These are phyloP conservation scores for Progne subis DNA, from an alignment of 2,113 vertebrate genomes.

Conservation along the genomic window DNA sequence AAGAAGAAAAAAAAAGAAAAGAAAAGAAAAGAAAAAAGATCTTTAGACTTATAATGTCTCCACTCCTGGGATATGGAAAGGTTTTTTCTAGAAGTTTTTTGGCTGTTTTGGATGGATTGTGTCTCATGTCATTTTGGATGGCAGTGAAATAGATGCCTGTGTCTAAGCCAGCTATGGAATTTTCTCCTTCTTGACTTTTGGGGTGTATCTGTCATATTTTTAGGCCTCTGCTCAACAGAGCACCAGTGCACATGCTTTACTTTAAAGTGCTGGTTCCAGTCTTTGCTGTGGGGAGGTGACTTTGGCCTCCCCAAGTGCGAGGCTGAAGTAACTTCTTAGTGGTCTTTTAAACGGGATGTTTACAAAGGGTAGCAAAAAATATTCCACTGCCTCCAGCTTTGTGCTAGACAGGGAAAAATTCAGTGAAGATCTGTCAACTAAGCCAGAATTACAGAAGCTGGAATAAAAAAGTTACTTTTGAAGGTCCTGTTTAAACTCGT, in stretches of 20 bases:
- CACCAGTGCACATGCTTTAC: not conserved
- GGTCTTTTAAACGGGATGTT: not conserved
- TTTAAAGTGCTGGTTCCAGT: not conserved
- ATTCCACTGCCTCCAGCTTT: not conserved
- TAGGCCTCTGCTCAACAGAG: not conserved
- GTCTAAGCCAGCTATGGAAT: not conserved
- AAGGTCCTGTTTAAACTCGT: rapidly evolving
- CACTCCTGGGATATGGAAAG: not conserved
- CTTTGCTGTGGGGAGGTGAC: not conserved
- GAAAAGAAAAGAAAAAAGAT: not conserved
- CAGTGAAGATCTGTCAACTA: not conserved
- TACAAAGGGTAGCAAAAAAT: not conserved
- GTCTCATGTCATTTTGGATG: not conserved
- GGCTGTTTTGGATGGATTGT: not conserved
- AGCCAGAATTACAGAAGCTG: not conserved
- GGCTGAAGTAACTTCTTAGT: not conserved
- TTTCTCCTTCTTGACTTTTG: not conserved
- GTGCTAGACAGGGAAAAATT: not conserved
- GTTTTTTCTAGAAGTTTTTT: not conserved
- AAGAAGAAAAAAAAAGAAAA: not conserved
- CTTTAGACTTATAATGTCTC: not conserved
- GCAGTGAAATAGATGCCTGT: not conserved
- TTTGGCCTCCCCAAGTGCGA: not conserved
- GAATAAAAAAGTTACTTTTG: not conserved
- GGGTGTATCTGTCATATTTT: not conserved